Percentiles rank a stretch among this genome's conserved stretches.
Evolutionary conservation across 92 coral and sea anemone genomes (phyloP).

Genomic region (Palythoa grandis): DNA sequence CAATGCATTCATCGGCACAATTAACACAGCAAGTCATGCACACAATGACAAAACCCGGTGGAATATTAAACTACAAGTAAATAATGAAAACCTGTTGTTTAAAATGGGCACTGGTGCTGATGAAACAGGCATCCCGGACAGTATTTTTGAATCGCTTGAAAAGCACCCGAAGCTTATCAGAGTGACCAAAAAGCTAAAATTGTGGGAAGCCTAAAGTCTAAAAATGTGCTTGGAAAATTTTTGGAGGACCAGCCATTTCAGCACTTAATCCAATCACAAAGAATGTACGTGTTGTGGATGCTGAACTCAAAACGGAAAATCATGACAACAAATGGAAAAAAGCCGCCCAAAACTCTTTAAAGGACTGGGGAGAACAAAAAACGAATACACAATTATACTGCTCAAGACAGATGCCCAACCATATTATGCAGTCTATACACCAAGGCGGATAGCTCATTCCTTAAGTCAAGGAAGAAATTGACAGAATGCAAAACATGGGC

Average conservation of each 20-base stretch:
- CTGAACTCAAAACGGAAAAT: constrained; percentile 1
- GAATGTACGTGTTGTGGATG: not conserved
- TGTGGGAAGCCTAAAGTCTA: constrained; percentile 18
- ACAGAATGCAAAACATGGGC: constrained; percentile 25
- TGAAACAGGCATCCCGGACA: constrained; percentile 25
- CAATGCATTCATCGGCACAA: not conserved
- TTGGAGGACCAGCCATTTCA: constrained; percentile 20
- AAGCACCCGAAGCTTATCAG: not conserved
- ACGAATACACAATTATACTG: constrained; percentile 30
- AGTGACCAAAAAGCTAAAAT: constrained; percentile 8
- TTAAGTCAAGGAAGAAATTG: constrained; percentile 2
- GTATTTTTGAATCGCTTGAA: not conserved
- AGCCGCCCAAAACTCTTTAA: constrained; percentile 25
- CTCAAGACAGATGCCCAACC: constrained; percentile 25
- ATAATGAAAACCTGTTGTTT: not conserved
- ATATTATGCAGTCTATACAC: not conserved
- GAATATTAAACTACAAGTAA: too few relatives aligned
- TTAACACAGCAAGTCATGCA: not conserved
- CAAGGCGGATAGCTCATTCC: constrained; percentile 21
- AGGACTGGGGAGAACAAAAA: constrained; percentile 9
- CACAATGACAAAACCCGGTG: not conserved
- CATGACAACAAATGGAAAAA: too few relatives aligned
- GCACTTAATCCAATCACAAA: constrained; percentile 16
- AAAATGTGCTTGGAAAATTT: constrained; percentile 15
- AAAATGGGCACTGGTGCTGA: constrained; percentile 42